phyloP scores from a whole-genome alignment of 2,888 invertebrate genomes.

The Seladonia tumulorum region DNA sequence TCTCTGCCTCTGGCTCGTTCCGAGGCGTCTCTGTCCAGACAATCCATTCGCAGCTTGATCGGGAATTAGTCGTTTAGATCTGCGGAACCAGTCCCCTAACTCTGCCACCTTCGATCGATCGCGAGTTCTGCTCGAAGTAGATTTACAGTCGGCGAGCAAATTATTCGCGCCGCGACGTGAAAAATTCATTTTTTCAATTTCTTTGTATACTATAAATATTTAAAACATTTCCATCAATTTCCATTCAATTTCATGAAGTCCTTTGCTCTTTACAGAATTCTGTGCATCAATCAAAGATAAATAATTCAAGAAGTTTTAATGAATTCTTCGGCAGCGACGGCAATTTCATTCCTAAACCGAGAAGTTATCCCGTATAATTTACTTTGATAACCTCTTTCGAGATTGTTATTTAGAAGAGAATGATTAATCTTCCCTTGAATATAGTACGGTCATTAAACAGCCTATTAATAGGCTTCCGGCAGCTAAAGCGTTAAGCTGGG shows the following conservation, averaged over 20 bases:
- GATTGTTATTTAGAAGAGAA: background rate
- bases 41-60: background rate
- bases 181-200: background rate
- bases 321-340: background rate
- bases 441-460: background rate
- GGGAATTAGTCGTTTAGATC: background rate
- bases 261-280: background rate
- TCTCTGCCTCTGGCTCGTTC: background rate
- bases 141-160: background rate
- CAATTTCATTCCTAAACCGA: background rate
- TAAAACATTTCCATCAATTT: background rate
- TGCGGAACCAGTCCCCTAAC: background rate
- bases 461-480: conserved; percentile 8
- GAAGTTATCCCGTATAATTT: background rate
- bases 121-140: background rate
- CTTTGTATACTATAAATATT: background rate
- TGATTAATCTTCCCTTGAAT: background rate
- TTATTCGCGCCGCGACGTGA: background rate
- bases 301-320: background rate
- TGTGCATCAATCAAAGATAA: background rate
- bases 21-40: background rate
- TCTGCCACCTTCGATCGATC: background rate
- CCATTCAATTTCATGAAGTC: background rate
- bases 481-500: background rate
- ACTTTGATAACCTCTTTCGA: background rate